Base-by-base conservation (phyloP, 2,888 invertebrate species). In the Actias luna region DNA sequence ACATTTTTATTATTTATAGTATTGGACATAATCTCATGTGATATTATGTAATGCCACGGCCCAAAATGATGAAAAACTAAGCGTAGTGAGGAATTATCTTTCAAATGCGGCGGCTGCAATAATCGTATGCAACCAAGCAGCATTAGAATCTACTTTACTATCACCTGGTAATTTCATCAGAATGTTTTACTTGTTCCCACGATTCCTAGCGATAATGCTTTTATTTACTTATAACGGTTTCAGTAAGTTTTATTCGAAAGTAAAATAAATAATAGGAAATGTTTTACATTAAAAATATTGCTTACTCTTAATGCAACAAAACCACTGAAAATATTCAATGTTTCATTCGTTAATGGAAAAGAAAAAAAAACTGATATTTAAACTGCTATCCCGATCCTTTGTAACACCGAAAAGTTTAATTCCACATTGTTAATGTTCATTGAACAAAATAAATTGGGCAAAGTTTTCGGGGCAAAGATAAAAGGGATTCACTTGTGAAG, bases 381-480 rank as follows among this genome's bases (percentile, higher is more conserved):
- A 72, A 76, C 69, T 69, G 66, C 72, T 73, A 71, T 73, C 71
- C 68, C 64, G 66, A 73, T 72, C 70, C 73, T 80, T 80, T 78
- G 74, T 75, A 73, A 67, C 68, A 66, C 66, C 71, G 68, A 73
- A 76, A 80, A 82, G 77, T 78, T 80, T 76, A 78, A 75, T 81
- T 78, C 70, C 71, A 75, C 75, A 78, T 79, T 78, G 78, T 76
- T 80, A 75, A 78, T 77, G 78, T 79, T 82, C 79, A 81, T 71
- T 82, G 78, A 81, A 77, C 77, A 74, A 77, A 72, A 77, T 77
- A 80, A 82, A 82, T 82, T 79, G 76, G 76, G 67, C 63, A 72
- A 82, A 79, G 73, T 80, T 79, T n/a, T 70, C 61, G 59, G 61
- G 58, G 64, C 58, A 35, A 67, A 76, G 75, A 79, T 80, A 74